Evolutionary conservation across 2,113 vertebrate genomes (phyloP), one percentile per base, ranked within the genome.

Genomic region (Charadrius vociferus): DNA sequence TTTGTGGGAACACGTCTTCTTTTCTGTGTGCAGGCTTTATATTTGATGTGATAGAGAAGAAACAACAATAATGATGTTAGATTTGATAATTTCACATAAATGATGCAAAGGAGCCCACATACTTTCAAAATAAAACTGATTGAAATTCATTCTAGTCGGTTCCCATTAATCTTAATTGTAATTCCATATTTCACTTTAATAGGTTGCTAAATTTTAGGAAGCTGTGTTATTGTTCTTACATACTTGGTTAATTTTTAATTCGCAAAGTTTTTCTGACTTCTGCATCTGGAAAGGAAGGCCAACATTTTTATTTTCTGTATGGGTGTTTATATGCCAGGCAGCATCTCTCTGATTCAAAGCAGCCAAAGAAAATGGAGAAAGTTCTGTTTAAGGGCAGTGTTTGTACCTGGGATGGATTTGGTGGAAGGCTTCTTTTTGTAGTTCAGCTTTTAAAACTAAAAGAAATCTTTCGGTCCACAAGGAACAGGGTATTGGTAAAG

Each of bases 161-260:
- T 85, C n/a, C 45, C 81, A 94, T 97, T 96, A 95, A 97, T 95
- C 86, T 92, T 95, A 91, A 80, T 94, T 93, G 81, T 86, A 94
- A 72, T 58, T 81, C 67, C 75, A 52, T 81, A 81, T 87, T 96
- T 97, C 90, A 82, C 52, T 67, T 66, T 93, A 92, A 88, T 95
- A 52, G 14, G 15, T 45, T 95, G 83, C 45, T 95, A 52, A 62
- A 45, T 91, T 96, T 98, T 66, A 61, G 86, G 94, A 93, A 95
- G 41, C 83, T 75, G 41, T 92, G 61, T 79, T 96, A 90, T 90
- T 96, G 79, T 91, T 94, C 86, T 94, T 92, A 58, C 5, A 80
- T 55, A 90, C 61, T 82, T 93, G 61, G 71, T 80, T 95, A 86
- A 12, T 78, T 96, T 95, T 90, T 81, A 95, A 93, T 94, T 90